Evolutionary conservation across 1,140 invertebrate genomes (phyloP), one percentile per base, ranked within the genome.

Genomic region (Drosophila punjabiensis): DNA sequence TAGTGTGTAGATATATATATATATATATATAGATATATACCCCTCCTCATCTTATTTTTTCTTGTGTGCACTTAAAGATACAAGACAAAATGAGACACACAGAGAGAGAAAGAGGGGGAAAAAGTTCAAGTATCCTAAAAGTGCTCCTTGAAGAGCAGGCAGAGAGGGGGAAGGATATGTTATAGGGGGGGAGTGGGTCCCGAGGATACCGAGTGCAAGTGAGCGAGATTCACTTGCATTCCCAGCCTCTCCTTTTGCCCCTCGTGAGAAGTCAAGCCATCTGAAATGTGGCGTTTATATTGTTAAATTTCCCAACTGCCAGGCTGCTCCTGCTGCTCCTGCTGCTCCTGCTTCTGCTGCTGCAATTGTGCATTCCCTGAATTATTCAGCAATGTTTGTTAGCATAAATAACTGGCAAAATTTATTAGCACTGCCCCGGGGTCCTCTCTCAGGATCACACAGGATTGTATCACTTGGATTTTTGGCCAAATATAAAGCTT

Each of bases 111-210:
- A n/a, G 24, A 24, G 24, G 24, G 28, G 61, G 50, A 67, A 76
- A 79, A 84, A 80, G 59, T 84, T 84, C 67, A 77, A 81, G 77
- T 73, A 80, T 79, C 76, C 71, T 37, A 43, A 79, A 83, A 73
- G 82, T 78, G 68, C 53, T 63, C 56, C 70, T 71, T 39, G 45
- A 59, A 43, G 70, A 59, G 28, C 30, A 16, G 24, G 8, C 10
- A 45, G 3, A 2, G 20, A 3, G 1, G 14, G 48, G 11, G n/a
- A 35, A 20, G 24, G 32, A 20, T 20, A 35, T 37, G 35, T 58
- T 63, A n/a, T 39, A 28, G 33, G 33, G 52, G 24, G 50, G 10
- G 28, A n/a, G 16, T 3, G 8, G 32, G 32, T 33, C 9, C 9
- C n/a, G 24, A 65, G 45, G 41, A n/a, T 76, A 52, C 48, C 48